Evolutionary conservation across 2,888 invertebrate species (phyloP), one percentile per base, ranked within the genome.

Genomic region (Erynnis tages): DNA sequence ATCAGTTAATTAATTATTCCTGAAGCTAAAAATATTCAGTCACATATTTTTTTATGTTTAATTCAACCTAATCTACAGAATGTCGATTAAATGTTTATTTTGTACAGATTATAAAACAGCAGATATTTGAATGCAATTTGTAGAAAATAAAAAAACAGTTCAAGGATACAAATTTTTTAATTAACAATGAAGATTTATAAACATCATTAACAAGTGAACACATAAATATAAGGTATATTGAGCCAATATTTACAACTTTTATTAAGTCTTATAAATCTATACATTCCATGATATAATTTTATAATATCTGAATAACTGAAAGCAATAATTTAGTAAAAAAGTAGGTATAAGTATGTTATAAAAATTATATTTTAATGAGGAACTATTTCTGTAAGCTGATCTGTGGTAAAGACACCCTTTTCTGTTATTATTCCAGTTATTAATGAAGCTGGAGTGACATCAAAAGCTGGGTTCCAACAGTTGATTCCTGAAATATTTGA

Each of bases 401-500:
- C 76, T 2, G 97, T 95, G 57, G 86, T 77, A 69, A 93, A 97
- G 1, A 97, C 95, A 10, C 98, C 99, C 63, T 92, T 92, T 81
- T 99, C 98, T 6, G 99, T 99, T 25, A 99, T 95, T 58, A 99
- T 97, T 13, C 94, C 98, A 53, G 96, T 95, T 59, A 99, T 98
- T 23, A 99, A 91, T 11, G 91, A 87, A 0, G 97, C 96, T 17
- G 99, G 99, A 2, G 99, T 99, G 0, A 99, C 96, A 84, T 99
- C 99, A 81, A 99, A 99, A 0, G 98, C 96, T 44, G 99, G 99
- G 91, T 99, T 99, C 98, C 98, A 99, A 76, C 97, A 98, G 47
- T 92, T 91, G 48, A 98, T 97, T 48, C 96, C 96, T 94, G 82
- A 43, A 89, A 91, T 57, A 59, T 11, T 23, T 27, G 45, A 32